A percentile compares a stretch with the other conserved stretches of the same genome.
These are phyloP conservation scores for Ptychoptera contaminata DNA, from an alignment of 2,888 invertebrate species.

Conservation along the genomic window DNA sequence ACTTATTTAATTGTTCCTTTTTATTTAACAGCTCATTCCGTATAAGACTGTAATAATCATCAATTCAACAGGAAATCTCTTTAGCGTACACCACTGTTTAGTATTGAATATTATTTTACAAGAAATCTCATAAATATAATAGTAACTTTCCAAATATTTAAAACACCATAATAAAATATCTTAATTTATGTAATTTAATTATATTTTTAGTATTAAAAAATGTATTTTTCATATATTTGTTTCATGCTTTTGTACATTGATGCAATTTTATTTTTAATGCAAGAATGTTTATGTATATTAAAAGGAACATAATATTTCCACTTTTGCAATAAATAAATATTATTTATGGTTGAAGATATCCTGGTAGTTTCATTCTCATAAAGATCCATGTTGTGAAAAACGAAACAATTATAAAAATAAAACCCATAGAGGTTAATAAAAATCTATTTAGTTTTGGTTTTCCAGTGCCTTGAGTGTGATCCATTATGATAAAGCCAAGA, in stretches of 20 bases:
- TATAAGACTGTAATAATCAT: too few relatives aligned
- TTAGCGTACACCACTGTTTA: too few relatives aligned
- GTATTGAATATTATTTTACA: too few relatives aligned
- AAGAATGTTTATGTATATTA: not conserved
- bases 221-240: constrained; percentile 3
- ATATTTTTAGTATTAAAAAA: too few relatives aligned
- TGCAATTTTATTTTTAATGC: too few relatives aligned
- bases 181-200: too few relatives aligned
- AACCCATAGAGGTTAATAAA: constrained; percentile 64
- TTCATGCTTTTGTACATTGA: constrained; percentile 1
- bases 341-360: constrained; percentile 42
- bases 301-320: not conserved
- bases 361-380: constrained; percentile 96
- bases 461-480: constrained; percentile 73
- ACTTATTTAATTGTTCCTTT: too few relatives aligned
- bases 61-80: too few relatives aligned
- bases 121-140: too few relatives aligned
- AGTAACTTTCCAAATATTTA: too few relatives aligned
- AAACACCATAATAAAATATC: too few relatives aligned
- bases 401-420: constrained; percentile 80
- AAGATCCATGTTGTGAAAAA: constrained; percentile 95
- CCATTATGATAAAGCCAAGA: constrained; percentile 88
- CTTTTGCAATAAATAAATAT: not conserved
- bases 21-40: too few relatives aligned
- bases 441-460: constrained; percentile 84